Base-by-base conservation (phyloP, 2,888 invertebrate species). In the Clistopyga incitator region DNA sequence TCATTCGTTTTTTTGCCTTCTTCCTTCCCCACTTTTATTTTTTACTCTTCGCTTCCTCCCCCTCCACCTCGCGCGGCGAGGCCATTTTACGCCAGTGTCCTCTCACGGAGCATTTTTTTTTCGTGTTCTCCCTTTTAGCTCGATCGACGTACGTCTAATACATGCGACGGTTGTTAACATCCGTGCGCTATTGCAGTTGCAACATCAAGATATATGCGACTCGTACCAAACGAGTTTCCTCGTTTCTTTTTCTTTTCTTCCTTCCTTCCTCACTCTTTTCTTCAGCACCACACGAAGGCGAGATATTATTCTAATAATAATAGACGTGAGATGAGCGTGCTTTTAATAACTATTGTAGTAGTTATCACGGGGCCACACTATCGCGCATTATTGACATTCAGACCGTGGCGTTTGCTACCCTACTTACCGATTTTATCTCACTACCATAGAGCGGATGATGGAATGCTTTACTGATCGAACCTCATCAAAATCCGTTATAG, bases 221-320 rank as follows among this genome's bases (percentile, higher is more conserved):
- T 61, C 61, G 61, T 34, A 34, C 61, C 61, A 29, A 61, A 61
- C 61, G 61, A 34, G 61, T 34, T 61, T 61, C 61, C 34, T 18
- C 15, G 8, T 34, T 20, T 64, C 38, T 64, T 42, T n/a, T 61
- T 34, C 15, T 61, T 18, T 34, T n/a, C n/a, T n/a, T 38, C 64
- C 20, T 20, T 29, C 38, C n/a, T 59, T 25, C 59, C 38, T 64
- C 20, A 38, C 72, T 23, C 61, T 78, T 84, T 80, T 74, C 77
- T 83, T 68, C 68, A 77, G 38, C 38, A 76, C 76, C 23, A 59
- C 76, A 61, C 20, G 67, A 72, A 67, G 67, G 45, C 76, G 54
- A 64, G 80, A 80, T 84, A 84, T 78, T 72, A 70, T 80, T 84
- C 83, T 59, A 84, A 84, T 84, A 84, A 84, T 84, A 76, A 84